Percentiles rank a stretch among this genome's conserved stretches.
phyloP scores from a whole-genome alignment of 2,888 invertebrate species.

The Brachyopa scutellaris region DNA sequence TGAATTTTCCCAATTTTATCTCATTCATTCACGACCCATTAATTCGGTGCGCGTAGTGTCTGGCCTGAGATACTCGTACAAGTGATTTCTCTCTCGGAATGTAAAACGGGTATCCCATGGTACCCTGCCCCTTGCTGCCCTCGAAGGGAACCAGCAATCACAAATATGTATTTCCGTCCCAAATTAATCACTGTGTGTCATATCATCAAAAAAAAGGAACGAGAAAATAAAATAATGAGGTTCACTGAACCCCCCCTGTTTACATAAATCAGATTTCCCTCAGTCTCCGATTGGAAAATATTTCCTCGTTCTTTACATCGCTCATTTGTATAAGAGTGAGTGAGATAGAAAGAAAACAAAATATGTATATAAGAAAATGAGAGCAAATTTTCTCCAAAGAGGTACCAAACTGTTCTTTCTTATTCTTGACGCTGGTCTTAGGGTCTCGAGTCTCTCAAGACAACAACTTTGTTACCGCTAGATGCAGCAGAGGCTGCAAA shows the following conservation, averaged over 20 bases:
- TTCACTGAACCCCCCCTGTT: slow-evolving; percentile 18
- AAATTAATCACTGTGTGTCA: slow-evolving; percentile 37
- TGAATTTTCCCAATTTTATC: slow-evolving; percentile 9
- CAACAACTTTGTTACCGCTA: neutral
- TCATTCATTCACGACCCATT: neutral
- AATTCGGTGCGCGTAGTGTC: neutral
- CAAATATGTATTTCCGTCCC: slow-evolving; percentile 5
- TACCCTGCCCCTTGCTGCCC: neutral
- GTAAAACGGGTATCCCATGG: neutral
- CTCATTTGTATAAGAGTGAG: neutral
- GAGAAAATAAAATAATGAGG: neutral
- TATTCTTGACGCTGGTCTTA: too few species aligned
- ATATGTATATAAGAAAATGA: slow-evolving; percentile 23
- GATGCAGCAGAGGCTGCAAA: neutral
- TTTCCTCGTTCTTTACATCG: slow-evolving; percentile 25
- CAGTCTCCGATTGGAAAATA: slow-evolving; percentile 30
- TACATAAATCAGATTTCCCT: slow-evolving; percentile 27
- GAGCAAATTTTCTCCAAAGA: slow-evolving; percentile 26
- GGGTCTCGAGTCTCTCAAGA: slow-evolving; percentile 8
- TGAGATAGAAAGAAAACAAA: neutral
- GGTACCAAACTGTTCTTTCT: slow-evolving; percentile 7
- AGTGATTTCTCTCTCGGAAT: neutral
- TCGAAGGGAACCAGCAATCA: neutral
- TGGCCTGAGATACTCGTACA: too few species aligned
- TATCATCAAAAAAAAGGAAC: neutral